These are phyloP conservation scores for Leptogaster cylindrica DNA, from an alignment of 2,888 invertebrate genomes.

Conservation along the genomic window DNA sequence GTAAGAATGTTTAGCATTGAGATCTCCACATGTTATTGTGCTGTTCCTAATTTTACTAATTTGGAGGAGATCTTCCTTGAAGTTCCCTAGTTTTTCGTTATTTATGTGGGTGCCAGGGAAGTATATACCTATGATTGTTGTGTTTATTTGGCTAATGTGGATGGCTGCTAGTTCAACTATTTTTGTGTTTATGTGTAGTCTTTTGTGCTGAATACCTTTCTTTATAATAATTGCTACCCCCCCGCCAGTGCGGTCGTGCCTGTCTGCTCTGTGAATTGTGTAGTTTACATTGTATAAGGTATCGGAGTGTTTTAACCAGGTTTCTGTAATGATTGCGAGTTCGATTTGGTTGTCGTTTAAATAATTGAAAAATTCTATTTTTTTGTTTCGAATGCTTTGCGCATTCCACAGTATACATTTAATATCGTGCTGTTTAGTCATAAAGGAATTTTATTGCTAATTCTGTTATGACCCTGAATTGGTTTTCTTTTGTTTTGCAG, in stretches of 20 bases:
- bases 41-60: too few species aligned
- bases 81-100: too few species aligned
- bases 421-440: background rate
- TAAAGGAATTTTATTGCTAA: background rate
- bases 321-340: background rate
- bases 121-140: too few species aligned
- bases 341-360: background rate
- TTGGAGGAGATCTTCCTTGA: too few species aligned
- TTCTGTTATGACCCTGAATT: background rate
- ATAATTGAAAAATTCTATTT: background rate
- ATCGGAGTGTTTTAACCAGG: background rate
- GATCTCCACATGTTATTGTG: too few species aligned
- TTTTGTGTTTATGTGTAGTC: too few species aligned
- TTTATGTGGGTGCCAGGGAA: too few species aligned
- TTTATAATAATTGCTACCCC: background rate
- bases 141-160: too few species aligned
- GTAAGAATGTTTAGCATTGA: too few species aligned
- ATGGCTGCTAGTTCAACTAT: too few species aligned
- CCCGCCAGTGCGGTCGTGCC: background rate
- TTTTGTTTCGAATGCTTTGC: constrained; percentile 4
- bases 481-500: background rate
- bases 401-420: constrained; percentile 9
- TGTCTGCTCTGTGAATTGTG: background rate
- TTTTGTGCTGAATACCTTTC: too few species aligned
- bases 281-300: background rate